Base-by-base conservation (phyloP, 1,140 invertebrate genomes). In the Drosophila willistoni region DNA sequence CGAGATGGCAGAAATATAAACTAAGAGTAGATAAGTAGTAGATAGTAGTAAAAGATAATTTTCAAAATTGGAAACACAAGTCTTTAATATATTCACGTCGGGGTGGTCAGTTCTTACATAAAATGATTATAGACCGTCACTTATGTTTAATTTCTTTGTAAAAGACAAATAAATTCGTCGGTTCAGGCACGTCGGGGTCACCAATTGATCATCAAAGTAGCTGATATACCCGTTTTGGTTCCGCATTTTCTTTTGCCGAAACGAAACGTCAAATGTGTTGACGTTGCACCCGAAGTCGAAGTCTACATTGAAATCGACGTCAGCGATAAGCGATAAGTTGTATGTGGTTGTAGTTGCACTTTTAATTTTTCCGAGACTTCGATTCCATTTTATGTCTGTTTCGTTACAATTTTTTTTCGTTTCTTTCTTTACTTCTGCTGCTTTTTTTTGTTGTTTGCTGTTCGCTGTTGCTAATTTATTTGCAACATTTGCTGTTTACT, bases 401-500 rank as follows among this genome's bases (percentile, higher is more conserved):
- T 72, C 79, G 71, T 68, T 73, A 72, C 82, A 71, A 64, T 73
- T 83, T 70, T 68, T 60, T 19, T 44, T 64, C 47, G 29, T 61
- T n/a, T 56, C 33, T 54, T 19, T 44, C 70, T 70, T 61, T 73
- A 69, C 63, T 61, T 64, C 66, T 78, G 63, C 60, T 64, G 22
- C 63, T 67, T 13, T 17, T 68, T 25, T 5, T 64, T 67, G 73
- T 57, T 71, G 77, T 59, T 81, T 76, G 68, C 54, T 76, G 65
- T 72, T 76, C 62, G 66, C 68, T 54, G 66, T 47, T 71, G 84
- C 84, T 89, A 89, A 89, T 89, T 89, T 89, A 89, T 89, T 89
- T 89, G 80, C 84, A 89, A 89, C 84, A 89, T 84, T 89, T 81
- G 84, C 84, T 83, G 83, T 87, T 87, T 87, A 78, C 84, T 89